Conservation (phyloP, 2,888 invertebrate species). For the Cecidostiba fungosa region DNA sequence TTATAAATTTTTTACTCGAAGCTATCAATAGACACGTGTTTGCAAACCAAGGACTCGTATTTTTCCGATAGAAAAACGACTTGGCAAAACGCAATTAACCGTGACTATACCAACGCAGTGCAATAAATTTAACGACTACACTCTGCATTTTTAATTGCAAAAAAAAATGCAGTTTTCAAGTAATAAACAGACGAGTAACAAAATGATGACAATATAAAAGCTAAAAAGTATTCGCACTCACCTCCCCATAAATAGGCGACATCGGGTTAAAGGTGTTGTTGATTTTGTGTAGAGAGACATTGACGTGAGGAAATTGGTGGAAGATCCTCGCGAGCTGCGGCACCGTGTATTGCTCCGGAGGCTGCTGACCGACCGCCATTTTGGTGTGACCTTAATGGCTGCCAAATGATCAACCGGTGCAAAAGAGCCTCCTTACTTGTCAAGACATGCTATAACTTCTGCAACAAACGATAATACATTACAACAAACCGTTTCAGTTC, state of each 20-base stretch:
- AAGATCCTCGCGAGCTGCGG: constrained; percentile 93
- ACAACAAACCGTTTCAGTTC: too few species aligned
- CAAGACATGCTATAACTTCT: constrained; percentile 79
- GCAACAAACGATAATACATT: constrained; percentile 66
- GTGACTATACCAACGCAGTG: too few species aligned
- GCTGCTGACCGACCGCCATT: constrained; percentile 79
- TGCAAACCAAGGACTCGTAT: neutral
- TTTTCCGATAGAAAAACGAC: neutral
- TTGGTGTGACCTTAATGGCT: constrained; percentile 55
- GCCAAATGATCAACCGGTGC: constrained; percentile 66
- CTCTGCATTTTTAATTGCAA: neutral
- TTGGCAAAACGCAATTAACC: neutral
- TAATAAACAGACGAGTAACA: neutral
- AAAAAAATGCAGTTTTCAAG: neutral
- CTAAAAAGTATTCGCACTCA: constrained; percentile 78
- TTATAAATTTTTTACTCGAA: neutral
- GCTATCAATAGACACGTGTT: neutral
- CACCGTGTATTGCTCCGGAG: constrained; percentile 88
- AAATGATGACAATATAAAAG: neutral
- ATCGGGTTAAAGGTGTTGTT: constrained; percentile 95
- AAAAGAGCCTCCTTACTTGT: constrained; percentile 71
- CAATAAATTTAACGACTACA: too few species aligned
- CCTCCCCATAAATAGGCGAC: constrained; percentile 95
- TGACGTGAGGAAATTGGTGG: constrained; percentile 95
- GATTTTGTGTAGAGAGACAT: constrained; percentile 93